phyloP scores from a whole-genome alignment of 2,888 invertebrate genomes.

The Synanthedon myopaeformis region DNA sequence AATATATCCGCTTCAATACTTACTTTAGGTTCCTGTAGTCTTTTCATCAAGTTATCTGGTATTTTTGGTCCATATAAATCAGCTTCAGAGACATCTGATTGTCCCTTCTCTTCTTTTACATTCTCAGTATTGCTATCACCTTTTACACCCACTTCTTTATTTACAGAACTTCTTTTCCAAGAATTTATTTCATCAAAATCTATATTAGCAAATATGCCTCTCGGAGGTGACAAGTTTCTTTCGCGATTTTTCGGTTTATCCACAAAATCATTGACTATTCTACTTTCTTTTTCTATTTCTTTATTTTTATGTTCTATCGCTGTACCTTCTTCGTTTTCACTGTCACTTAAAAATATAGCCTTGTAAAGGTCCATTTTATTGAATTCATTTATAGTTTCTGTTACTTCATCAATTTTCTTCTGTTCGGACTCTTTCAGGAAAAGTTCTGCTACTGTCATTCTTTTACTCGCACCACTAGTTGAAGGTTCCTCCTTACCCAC shows the following conservation, averaged over 20 bases:
- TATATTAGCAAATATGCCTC: slow-evolving; percentile 78
- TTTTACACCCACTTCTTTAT: slow-evolving; percentile 9
- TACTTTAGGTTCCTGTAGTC: slow-evolving; percentile 17
- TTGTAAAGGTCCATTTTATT: slow-evolving; percentile 83
- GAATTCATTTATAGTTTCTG: slow-evolving; percentile 56
- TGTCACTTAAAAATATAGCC: slow-evolving; percentile 88
- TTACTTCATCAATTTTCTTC: slow-evolving; percentile 34
- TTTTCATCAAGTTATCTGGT: slow-evolving; percentile 54
- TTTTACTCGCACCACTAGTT: slow-evolving; percentile 28
- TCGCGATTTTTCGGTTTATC: slow-evolving; percentile 65
- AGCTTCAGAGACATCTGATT: slow-evolving; percentile 13
- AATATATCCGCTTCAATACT: slow-evolving; percentile 17
- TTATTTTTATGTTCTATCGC: slow-evolving; percentile 23
- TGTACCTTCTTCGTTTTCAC: slow-evolving; percentile 72
- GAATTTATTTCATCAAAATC: slow-evolving; percentile 71
- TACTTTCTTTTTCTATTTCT: slow-evolving; percentile 6
- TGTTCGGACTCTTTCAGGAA: slow-evolving; percentile 58
- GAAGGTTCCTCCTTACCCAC: slow-evolving; percentile 3
- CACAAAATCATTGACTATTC: slow-evolving; percentile 23
- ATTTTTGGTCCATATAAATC: slow-evolving; percentile 72
- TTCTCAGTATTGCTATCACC: slow-evolving; percentile 11
- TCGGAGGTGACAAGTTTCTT: slow-evolving; percentile 76
- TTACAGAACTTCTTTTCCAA: slow-evolving; percentile 37
- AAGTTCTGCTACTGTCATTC: slow-evolving; percentile 59
- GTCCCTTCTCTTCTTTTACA: slow-evolving; percentile 3